These are phyloP conservation scores for Lepus americanus DNA, from an alignment of 2,113 vertebrate genomes.

Conservation along the genomic window DNA sequence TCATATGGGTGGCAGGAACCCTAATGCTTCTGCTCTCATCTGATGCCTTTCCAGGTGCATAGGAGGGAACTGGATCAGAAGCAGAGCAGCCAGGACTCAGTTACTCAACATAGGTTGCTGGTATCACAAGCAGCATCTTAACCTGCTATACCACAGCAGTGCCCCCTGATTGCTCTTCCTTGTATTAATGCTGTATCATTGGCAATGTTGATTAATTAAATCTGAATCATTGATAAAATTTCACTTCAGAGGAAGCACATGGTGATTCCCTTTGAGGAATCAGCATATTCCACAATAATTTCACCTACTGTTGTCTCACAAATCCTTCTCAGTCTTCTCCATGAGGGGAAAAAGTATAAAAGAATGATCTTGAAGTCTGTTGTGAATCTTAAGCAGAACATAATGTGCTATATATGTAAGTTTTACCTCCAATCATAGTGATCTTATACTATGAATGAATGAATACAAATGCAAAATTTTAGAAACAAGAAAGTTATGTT, in stretches of 20 bases:
- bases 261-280: background rate
- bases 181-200: slow-evolving; percentile 20
- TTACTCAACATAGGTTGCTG: too few species aligned
- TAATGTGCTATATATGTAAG: background rate
- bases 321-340: background rate
- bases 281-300: background rate
- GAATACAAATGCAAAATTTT: background rate
- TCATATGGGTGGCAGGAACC: too few species aligned
- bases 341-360: background rate
- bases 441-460: slow-evolving; percentile 4
- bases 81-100: too few species aligned
- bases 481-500: background rate
- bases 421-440: background rate
- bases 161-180: background rate
- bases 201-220: slow-evolving; percentile 62
- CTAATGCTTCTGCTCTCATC: too few species aligned
- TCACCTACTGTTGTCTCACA: background rate
- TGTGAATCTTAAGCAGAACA: background rate
- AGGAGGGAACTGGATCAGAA: too few species aligned
- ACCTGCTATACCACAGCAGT: too few species aligned
- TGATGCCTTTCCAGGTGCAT: too few species aligned
- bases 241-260: background rate
- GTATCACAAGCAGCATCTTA: too few species aligned
- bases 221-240: background rate
- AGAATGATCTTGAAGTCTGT: background rate